Conservation (phyloP, 2,888 invertebrate genomes). For the Colostygia pectinataria region DNA sequence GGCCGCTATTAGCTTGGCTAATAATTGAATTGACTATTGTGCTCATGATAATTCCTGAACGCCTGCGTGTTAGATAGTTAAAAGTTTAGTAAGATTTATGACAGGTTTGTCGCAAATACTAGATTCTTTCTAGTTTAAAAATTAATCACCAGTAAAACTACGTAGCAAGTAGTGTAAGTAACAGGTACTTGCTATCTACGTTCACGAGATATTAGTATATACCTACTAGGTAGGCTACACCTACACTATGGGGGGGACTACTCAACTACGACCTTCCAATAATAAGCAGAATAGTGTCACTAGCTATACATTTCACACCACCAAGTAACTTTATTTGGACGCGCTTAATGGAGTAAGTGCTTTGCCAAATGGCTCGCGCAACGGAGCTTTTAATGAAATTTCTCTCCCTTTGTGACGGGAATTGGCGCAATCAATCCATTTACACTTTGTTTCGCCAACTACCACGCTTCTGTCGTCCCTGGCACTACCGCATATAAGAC, state of each 20-base stretch:
- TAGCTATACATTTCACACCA: conserved; percentile 50
- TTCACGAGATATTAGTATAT: too few relatives aligned
- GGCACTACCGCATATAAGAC: conserved; percentile 47
- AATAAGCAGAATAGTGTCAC: conserved; percentile 35
- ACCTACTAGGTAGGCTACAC: too few relatives aligned
- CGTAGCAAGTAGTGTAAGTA: too few relatives aligned
- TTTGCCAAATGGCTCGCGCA: conserved; percentile 77
- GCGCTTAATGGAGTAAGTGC: conserved; percentile 80
- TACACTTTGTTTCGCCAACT: conserved; percentile 83
- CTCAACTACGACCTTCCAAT: conserved; percentile 5
- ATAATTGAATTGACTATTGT: too few relatives aligned
- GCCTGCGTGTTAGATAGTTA: too few relatives aligned
- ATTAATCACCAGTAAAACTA: too few relatives aligned
- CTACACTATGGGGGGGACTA: background rate
- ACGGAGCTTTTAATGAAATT: conserved; percentile 82
- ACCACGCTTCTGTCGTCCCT: conserved; percentile 46
- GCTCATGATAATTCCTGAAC: background rate
- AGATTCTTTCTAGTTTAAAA: too few relatives aligned
- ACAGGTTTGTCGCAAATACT: too few relatives aligned
- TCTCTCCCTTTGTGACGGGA: conserved; percentile 77
- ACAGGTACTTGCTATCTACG: too few relatives aligned
- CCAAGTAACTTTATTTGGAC: conserved; percentile 79
- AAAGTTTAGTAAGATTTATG: too few relatives aligned
- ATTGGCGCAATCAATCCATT: conserved; percentile 84
- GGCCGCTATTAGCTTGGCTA: background rate